phyloP scores from a whole-genome alignment of 2,113 vertebrate genomes.

The Dissostichus mawsoni region DNA sequence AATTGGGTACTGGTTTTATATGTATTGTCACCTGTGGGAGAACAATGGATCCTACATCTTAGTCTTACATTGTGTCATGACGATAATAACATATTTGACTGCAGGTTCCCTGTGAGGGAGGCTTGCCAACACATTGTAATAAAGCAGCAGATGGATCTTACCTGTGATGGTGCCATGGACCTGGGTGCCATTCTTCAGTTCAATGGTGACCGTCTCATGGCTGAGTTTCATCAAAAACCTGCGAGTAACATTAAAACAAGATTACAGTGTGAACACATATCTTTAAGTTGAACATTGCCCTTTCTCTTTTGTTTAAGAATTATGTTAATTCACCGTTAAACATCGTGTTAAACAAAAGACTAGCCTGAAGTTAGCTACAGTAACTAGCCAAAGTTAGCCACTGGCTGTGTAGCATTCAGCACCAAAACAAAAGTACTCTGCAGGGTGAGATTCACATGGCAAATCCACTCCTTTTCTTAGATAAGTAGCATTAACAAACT shows the following conservation, averaged over 20 bases:
- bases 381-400: not conserved
- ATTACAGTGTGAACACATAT: not conserved
- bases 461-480: not conserved
- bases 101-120: not conserved
- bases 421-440: slow-evolving; percentile 36
- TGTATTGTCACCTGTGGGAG: too few species aligned
- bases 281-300: not conserved
- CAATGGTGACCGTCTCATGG: slow-evolving; percentile 98
- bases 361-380: not conserved
- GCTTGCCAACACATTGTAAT: not conserved
- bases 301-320: too few species aligned
- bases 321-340: not conserved
- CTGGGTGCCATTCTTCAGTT: slow-evolving; percentile 98
- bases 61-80: too few species aligned
- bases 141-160: slow-evolving; percentile 49
- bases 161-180: slow-evolving; percentile 99
- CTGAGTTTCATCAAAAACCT: slow-evolving; percentile 99
- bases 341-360: not conserved
- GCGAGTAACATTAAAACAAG: not conserved
- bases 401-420: not conserved
- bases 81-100: too few species aligned
- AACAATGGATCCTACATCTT: too few species aligned
- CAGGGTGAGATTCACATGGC: fast-evolving
- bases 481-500: not conserved
- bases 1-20: too few species aligned